These are phyloP conservation scores for Lepidostoma basale DNA, from an alignment of 1,140 invertebrate genomes.

Conservation along the genomic window DNA sequence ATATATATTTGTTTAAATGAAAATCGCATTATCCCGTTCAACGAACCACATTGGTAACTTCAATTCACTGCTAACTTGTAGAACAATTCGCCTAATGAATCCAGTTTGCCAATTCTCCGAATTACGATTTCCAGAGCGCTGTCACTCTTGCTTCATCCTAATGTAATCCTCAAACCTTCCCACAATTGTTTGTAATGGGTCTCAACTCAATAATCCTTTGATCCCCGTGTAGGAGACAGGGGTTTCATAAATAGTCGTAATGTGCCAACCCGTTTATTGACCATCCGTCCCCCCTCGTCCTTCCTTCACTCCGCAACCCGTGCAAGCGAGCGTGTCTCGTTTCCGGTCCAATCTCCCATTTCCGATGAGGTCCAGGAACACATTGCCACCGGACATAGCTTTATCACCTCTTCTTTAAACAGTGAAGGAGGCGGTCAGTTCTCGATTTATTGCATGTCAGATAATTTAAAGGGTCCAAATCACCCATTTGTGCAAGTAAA, in stretches of 20 bases:
- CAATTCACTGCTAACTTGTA: too few species aligned
- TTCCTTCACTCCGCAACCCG: too few species aligned
- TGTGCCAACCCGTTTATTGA: slow-evolving; percentile 18
- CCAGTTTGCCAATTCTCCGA: neutral
- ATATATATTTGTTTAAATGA: too few species aligned
- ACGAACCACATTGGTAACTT: too few species aligned
- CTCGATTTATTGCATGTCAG: too few species aligned
- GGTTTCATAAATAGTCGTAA: slow-evolving; percentile 11
- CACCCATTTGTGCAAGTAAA: too few species aligned
- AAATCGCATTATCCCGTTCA: too few species aligned
- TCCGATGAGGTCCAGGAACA: neutral
- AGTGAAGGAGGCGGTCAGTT: too few species aligned
- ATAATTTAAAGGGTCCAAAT: too few species aligned
- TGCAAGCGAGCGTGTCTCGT: neutral
- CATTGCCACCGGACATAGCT: too few species aligned
- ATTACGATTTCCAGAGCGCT: neutral
- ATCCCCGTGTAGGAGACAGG: neutral
- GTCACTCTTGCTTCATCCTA: neutral
- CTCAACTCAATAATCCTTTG: slow-evolving; percentile 9
- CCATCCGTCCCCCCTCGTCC: neutral
- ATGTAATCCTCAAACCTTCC: neutral
- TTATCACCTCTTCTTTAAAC: too few species aligned
- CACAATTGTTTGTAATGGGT: slow-evolving; percentile 2
- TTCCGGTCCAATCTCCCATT: slow-evolving; percentile 11
- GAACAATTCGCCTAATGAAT: too few species aligned